These are phyloP conservation scores for Strongylocentrotus purpuratus DNA, from an alignment of 35 echinoderm and acorn worm genomes.

Conservation along the genomic window DNA sequence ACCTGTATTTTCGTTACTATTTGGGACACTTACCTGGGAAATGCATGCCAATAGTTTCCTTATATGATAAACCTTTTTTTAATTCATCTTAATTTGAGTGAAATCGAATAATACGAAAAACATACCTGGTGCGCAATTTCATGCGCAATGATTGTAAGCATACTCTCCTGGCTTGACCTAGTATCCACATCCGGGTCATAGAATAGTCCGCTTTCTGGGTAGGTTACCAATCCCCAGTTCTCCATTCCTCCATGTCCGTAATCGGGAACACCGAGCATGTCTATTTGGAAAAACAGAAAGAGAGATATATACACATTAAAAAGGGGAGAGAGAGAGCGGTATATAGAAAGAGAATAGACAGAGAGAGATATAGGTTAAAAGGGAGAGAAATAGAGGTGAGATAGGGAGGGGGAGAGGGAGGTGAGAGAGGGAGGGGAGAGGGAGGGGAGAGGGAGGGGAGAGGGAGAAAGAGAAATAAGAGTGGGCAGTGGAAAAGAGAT, in stretches of 20 bases:
- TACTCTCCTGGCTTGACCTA: not conserved
- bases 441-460: no score
- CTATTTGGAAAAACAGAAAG: constrained; percentile 5
- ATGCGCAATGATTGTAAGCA: constrained; percentile 9
- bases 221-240: constrained; percentile 79
- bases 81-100: no score
- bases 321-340: not conserved
- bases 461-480: no score
- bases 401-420: no score
- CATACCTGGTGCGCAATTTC: constrained; percentile 50
- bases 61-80: no score
- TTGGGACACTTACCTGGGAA: no score
- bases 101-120: not conserved
- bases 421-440: no score
- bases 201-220: constrained; percentile 46
- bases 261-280: constrained; percentile 67
- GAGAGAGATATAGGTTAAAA: no score
- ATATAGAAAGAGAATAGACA: not conserved
- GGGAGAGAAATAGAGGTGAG: no score
- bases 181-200: constrained; percentile 6
- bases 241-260: constrained; percentile 76
- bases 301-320: not conserved
- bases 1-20: no score
- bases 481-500: no score
- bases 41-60: no score